phyloP scores from a whole-genome alignment of 2,113 vertebrate species.

The Grantiella picta region DNA sequence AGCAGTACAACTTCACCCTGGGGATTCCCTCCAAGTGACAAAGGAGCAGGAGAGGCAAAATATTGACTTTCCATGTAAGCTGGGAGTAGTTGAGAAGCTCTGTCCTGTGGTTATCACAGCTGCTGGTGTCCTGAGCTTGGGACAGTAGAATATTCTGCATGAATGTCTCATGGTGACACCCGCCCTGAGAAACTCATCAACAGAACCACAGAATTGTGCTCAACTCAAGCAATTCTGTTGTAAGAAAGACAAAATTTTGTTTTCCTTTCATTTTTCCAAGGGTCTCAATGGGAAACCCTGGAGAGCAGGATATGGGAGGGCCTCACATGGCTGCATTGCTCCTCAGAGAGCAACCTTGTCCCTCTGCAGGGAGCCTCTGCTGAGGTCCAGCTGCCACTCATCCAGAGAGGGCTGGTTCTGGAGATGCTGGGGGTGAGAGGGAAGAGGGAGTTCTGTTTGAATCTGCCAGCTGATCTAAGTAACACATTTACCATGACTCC shows the following conservation, averaged over 20 bases:
- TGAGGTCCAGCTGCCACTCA: background rate
- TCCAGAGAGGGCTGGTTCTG: background rate
- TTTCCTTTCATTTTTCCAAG: background rate
- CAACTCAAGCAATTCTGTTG: background rate
- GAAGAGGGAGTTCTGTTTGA: background rate
- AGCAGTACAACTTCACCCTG: conserved; percentile 9
- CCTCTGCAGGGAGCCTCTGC: background rate
- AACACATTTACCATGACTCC: background rate
- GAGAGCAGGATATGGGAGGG: background rate
- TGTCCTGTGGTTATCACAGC: background rate
- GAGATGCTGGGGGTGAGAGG: background rate
- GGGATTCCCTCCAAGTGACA: conserved; percentile 25
- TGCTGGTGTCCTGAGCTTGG: background rate
- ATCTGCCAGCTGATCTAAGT: background rate
- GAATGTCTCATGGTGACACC: background rate
- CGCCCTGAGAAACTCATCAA: background rate
- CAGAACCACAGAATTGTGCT: background rate
- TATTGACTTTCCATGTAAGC: background rate
- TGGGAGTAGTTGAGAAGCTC: background rate
- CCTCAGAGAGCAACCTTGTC: background rate
- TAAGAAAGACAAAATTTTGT: background rate
- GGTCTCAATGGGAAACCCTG: background rate
- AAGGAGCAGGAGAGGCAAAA: background rate
- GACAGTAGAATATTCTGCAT: background rate
- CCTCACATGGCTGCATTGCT: background rate